Evolutionary conservation across 2,797 vertebrate genomes (phyloP).

Genomic region (Rhabdomys pumilio): DNA sequence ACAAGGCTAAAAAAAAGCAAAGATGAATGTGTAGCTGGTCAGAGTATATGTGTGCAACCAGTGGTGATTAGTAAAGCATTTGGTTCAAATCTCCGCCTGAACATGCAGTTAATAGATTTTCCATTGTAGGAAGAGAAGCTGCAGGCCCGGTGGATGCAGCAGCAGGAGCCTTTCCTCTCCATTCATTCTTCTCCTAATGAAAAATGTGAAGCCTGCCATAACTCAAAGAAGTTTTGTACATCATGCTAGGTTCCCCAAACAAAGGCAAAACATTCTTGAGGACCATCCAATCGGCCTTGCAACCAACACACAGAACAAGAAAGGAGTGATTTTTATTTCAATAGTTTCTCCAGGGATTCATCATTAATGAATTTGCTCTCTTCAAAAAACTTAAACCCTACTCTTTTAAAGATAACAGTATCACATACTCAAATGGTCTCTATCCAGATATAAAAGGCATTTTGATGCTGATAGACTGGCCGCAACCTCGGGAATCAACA

Average conservation of each 20-base stretch:
- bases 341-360: conserved; percentile 89
- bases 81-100: conserved; percentile 85
- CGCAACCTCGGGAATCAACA: conserved; percentile 93
- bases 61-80: conserved; percentile 83
- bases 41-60: conserved; percentile 64
- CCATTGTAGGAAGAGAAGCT: conserved; percentile 79
- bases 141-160: conserved; percentile 74
- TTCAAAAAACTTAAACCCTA: conserved; percentile 90
- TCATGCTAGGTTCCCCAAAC: conserved; percentile 81
- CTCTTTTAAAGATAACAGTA: conserved; percentile 90
- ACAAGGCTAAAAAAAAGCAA: conserved; percentile 44
- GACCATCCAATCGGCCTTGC: conserved; percentile 86
- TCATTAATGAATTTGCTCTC: conserved; percentile 92
- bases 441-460: conserved; percentile 91
- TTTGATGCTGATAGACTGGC: conserved; percentile 89
- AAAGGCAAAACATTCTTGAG: conserved; percentile 84
- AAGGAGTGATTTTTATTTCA: conserved; percentile 90
- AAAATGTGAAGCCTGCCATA: conserved; percentile 74
- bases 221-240: conserved; percentile 78
- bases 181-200: conserved; percentile 83
- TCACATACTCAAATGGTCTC: conserved; percentile 90
- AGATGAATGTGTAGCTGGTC: conserved; percentile 60
- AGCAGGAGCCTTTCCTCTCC: conserved; percentile 78
- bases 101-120: conserved; percentile 87
- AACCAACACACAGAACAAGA: conserved; percentile 88